Conservation (phyloP, 2,797 vertebrate genomes). For the Balearica regulorum region DNA sequence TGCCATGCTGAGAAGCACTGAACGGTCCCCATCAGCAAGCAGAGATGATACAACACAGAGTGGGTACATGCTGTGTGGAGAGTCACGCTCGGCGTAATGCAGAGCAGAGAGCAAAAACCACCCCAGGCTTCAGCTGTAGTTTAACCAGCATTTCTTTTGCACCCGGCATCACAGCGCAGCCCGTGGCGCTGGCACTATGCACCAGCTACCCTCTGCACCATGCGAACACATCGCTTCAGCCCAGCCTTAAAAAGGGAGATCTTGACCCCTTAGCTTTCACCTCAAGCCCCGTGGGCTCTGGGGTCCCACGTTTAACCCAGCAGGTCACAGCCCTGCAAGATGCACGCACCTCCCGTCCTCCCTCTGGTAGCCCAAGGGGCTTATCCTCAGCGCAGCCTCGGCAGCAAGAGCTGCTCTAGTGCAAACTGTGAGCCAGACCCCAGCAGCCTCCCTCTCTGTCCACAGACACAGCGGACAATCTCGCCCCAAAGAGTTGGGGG, state of each 20-base stretch:
- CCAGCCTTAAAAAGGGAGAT: background rate
- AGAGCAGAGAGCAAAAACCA: background rate
- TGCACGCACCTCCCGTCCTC: background rate
- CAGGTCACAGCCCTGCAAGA: background rate
- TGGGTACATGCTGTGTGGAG: background rate
- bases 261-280: background rate
- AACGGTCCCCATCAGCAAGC: background rate
- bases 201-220: background rate
- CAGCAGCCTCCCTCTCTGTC: background rate
- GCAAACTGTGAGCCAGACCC: fast-evolving
- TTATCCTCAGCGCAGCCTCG: too few relatives aligned
- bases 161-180: fast-evolving
- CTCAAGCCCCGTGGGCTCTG: background rate
- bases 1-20: background rate
- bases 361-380: background rate
- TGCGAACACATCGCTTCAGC: background rate
- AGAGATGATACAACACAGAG: background rate
- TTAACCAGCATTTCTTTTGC: background rate
- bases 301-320: background rate
- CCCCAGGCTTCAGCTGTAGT: background rate
- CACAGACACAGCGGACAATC: background rate
- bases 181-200: fast-evolving
- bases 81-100: fast-evolving
- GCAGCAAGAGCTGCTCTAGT: background rate
- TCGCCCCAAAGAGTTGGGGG: fast-evolving